Conservation (phyloP, 2,888 invertebrate species). For the Ischnus inquisitorius region DNA sequence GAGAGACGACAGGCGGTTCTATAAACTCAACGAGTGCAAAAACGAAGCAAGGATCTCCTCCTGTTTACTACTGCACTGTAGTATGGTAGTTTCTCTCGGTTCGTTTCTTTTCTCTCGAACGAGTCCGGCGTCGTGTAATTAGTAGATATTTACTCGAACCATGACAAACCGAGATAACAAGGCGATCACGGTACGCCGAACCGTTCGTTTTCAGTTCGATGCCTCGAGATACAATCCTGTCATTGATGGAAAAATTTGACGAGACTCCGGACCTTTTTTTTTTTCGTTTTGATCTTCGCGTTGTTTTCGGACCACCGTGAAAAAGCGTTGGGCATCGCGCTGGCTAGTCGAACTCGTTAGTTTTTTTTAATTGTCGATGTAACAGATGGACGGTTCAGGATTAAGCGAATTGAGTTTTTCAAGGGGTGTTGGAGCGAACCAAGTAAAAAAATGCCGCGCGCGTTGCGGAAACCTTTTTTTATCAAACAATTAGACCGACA, state of each 20-base stretch:
- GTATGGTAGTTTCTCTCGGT: slow-evolving; percentile 1
- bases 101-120: slow-evolving; percentile 6
- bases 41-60: neutral
- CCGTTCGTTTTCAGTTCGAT: slow-evolving; percentile 48
- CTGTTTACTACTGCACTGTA: slow-evolving; percentile 11
- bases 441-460: neutral
- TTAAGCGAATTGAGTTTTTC: neutral
- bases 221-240: slow-evolving; percentile 43
- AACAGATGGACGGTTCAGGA: slow-evolving; percentile 21
- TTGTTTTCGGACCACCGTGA: neutral
- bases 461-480: no score
- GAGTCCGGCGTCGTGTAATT: slow-evolving; percentile 64
- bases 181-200: neutral
- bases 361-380: slow-evolving; percentile 29
- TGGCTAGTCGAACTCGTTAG: neutral
- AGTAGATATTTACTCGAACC: slow-evolving; percentile 66
- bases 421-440: neutral
- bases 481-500: no score
- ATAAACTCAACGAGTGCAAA: slow-evolving; percentile 40
- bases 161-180: slow-evolving; percentile 66
- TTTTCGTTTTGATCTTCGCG: neutral
- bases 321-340: neutral
- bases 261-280: slow-evolving; percentile 22
- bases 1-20: slow-evolving; percentile 19
- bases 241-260: slow-evolving; percentile 13